Conservation (phyloP, 2,888 invertebrate species). For the Matsumyia berberina region DNA sequence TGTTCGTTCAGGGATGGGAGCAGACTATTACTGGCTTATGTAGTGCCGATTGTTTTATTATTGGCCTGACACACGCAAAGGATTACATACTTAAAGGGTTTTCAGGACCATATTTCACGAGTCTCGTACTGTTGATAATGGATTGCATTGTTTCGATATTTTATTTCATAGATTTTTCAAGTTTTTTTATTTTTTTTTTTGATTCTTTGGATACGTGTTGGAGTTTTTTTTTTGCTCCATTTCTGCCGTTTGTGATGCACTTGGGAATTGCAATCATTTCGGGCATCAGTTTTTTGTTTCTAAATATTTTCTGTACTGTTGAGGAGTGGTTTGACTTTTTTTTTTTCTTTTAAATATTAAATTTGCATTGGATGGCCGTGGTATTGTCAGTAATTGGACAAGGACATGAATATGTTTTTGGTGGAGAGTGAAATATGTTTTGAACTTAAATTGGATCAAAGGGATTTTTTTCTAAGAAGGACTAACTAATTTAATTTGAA, state of each 20-base stretch:
- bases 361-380: neutral
- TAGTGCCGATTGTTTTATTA: slow-evolving; percentile 68
- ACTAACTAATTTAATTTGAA: too few species aligned
- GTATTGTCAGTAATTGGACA: neutral
- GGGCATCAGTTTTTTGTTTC: slow-evolving; percentile 33
- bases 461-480: too few species aligned
- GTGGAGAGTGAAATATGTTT: neutral
- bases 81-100: slow-evolving; percentile 64
- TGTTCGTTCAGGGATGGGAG: slow-evolving; percentile 1
- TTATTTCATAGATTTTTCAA: slow-evolving; percentile 58
- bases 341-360: neutral
- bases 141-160: slow-evolving; percentile 72
- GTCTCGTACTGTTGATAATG: slow-evolving; percentile 60
- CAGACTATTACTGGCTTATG: slow-evolving; percentile 59
- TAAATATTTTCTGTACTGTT: slow-evolving; percentile 26
- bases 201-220: neutral
- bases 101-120: slow-evolving; percentile 53
- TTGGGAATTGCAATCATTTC: slow-evolving; percentile 45
- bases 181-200: neutral
- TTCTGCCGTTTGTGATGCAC: slow-evolving; percentile 24
- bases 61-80: slow-evolving; percentile 58
- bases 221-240: slow-evolving; percentile 12
- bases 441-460: too few species aligned
- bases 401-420: neutral
- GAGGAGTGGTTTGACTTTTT: neutral